These are phyloP conservation scores for Elanoides forficatus DNA, from an alignment of 2,113 vertebrate genomes.

Conservation along the genomic window DNA sequence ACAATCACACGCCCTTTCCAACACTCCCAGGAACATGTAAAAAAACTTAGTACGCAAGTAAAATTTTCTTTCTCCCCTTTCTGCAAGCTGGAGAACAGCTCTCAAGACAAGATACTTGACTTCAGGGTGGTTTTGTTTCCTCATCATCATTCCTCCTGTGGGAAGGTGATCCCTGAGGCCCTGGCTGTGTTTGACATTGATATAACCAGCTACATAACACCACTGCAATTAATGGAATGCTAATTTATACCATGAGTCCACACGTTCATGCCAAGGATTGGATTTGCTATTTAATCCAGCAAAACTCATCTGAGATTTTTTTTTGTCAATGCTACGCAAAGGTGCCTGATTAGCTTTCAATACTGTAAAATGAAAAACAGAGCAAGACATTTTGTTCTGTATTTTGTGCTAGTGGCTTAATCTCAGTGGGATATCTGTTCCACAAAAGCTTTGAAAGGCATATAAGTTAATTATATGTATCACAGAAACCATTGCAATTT, in stretches of 20 bases:
- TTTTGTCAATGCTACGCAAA: neutral
- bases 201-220: neutral
- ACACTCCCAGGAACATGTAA: neutral
- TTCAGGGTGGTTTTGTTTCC: neutral
- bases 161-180: neutral
- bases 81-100: neutral
- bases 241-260: neutral
- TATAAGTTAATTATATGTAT: neutral
- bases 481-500: neutral
- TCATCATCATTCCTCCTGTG: neutral
- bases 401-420: neutral
- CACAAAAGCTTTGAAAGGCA: neutral
- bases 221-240: neutral
- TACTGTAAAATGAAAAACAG: neutral
- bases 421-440: neutral
- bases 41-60: neutral
- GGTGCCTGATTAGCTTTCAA: neutral
- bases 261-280: neutral
- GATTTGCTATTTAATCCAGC: neutral
- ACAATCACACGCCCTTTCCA: neutral
- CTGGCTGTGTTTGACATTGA: neutral
- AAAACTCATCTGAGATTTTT: neutral
- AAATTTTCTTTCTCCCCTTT: neutral
- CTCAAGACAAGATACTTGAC: neutral
- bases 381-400: neutral